phyloP scores from a whole-genome alignment of 2,888 invertebrate genomes.

The Napeogenes inachia region DNA sequence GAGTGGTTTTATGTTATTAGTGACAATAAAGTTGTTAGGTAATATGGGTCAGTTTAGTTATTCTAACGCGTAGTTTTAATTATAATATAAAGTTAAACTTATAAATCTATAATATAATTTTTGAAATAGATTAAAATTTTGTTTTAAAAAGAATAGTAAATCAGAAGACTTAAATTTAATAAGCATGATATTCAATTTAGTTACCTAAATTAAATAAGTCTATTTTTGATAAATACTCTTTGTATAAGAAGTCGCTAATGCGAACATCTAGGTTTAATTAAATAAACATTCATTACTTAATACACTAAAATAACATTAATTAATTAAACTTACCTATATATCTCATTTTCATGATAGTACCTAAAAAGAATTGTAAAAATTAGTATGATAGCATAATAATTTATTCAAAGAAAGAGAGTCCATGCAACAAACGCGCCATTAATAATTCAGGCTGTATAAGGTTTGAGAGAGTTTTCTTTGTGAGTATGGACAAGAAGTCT shows the following conservation, averaged over 20 bases:
- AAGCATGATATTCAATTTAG: no score
- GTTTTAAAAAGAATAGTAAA: no score
- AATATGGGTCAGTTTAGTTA: constrained; percentile 21
- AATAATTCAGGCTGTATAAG: constrained; percentile 28
- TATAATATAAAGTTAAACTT: not conserved
- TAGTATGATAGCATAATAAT: constrained; percentile 13
- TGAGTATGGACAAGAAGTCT: constrained; percentile 21
- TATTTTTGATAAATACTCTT: no score
- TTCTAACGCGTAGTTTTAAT: constrained; percentile 15
- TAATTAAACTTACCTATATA: not conserved
- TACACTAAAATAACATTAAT: no score
- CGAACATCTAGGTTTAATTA: no score
- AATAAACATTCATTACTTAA: no score
- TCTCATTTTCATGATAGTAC: constrained; percentile 10
- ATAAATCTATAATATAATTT: no score
- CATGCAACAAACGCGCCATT: constrained; percentile 20
- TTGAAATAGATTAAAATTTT: no score
- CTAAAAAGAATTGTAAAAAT: constrained; percentile 16
- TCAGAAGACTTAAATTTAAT: no score
- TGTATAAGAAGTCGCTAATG: no score
- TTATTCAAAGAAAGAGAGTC: constrained; percentile 18
- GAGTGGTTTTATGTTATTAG: constrained; percentile 29
- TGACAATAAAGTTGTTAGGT: constrained; percentile 28
- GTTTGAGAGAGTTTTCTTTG: constrained; percentile 17
- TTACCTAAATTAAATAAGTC: no score